Evolutionary conservation across 2,888 invertebrate genomes (phyloP).

Genomic region (Oxycera nigricornis): DNA sequence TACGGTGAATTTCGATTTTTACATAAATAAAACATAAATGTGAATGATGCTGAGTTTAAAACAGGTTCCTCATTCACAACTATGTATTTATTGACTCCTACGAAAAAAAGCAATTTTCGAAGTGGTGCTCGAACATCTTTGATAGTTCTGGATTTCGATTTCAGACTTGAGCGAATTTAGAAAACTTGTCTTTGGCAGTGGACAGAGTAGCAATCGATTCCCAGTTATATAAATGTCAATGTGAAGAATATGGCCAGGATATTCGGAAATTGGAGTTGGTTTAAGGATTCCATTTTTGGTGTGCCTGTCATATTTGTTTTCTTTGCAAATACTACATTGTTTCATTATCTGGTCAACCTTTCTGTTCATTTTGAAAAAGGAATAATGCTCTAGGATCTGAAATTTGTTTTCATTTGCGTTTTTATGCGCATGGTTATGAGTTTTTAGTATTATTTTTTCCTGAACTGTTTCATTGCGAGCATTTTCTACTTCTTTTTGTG

Average conservation of each 20-base stretch:
- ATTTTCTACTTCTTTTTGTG: too few species aligned
- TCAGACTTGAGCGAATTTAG: background rate
- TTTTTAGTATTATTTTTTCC: too few species aligned
- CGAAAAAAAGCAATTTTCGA: too few species aligned
- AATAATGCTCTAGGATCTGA: background rate
- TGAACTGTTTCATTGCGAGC: too few species aligned
- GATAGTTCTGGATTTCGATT: too few species aligned
- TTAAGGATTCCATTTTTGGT: slow-evolving; percentile 39
- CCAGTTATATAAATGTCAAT: background rate
- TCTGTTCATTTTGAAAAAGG: background rate
- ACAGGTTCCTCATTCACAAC: too few species aligned
- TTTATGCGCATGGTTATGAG: background rate
- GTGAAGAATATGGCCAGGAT: slow-evolving; percentile 30
- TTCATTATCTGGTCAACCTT: background rate
- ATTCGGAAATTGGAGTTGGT: slow-evolving; percentile 42
- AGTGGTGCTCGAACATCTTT: too few species aligned
- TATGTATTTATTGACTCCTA: too few species aligned
- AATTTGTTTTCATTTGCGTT: background rate
- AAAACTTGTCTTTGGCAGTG: background rate
- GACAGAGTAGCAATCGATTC: background rate
- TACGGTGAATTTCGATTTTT: too few species aligned
- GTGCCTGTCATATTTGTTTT: slow-evolving; percentile 44
- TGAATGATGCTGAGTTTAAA: too few species aligned
- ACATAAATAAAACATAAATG: too few species aligned
- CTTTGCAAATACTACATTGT: background rate